Evolutionary conservation across 2,888 invertebrate species (phyloP), one percentile per base, ranked within the genome.

Genomic region (Acheta domesticus): DNA sequence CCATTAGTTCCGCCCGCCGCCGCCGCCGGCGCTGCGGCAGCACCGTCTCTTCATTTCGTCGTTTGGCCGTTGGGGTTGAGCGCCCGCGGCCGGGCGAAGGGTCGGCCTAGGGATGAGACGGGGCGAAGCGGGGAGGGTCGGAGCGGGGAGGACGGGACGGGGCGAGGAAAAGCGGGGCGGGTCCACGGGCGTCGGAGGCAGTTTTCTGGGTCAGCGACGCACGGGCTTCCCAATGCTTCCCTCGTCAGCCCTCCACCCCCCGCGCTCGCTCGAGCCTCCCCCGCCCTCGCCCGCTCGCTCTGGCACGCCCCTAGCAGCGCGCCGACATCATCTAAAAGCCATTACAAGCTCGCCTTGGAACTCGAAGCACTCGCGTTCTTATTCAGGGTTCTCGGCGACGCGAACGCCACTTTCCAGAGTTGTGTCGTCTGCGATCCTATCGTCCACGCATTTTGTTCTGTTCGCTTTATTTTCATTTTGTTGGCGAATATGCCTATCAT

Each of bases 191-290:
- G 62, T n/a, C 62, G 62, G 62, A n/a, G 62, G 62, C 62, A 62
- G 62, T 62, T 62, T 19, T 62, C 62, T 62, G 62, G 62, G 62
- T 62, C 62, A 62, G 62, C 62, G 62, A n/a, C 62, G 62, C 62
- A n/a, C 16, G 62, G 62, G 62, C 62, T 62, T 62, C 62, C 62
- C 62, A 19, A n/a, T n/a, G 62, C 62, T 14, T 62, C 62, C 62
- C n/a, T 16, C 62, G 62, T 62, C 62, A 19, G 36, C n/a, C 62
- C 62, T 16, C 62, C n/a, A 19, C 62, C n/a, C 16, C 5, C n/a
- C 62, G 3, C 62, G 4, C 3, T 3, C 62, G 12, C 14, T 12
- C 12, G 11, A 2, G 4, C 11, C n/a, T 12, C 62, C 2, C n/a
- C n/a, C 62, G 62, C 62, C n/a, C 62, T n/a, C 62, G 14, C 62